Conservation (phyloP, 2,888 invertebrate genomes). For the Leistus spinibarbis region DNA sequence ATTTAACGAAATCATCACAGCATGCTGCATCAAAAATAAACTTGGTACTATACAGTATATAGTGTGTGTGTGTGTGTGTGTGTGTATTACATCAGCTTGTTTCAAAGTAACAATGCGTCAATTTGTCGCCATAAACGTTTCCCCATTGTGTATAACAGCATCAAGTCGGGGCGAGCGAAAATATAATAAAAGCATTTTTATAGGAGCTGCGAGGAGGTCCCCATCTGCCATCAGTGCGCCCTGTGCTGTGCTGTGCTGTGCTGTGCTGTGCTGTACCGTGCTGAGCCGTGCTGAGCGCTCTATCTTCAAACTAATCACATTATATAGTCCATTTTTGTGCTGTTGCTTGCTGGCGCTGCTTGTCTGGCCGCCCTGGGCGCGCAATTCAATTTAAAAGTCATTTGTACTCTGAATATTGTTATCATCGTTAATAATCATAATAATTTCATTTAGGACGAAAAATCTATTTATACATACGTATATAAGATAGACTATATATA, state of each 20-base stretch:
- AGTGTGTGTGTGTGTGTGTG: background rate
- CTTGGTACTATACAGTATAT: conserved; percentile 41
- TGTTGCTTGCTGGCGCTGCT: conserved; percentile 46
- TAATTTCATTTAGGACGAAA: conserved; percentile 57
- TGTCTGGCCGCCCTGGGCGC: conserved; percentile 53
- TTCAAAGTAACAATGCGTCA: conserved; percentile 53
- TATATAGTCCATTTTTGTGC: conserved; percentile 71
- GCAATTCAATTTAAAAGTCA: conserved; percentile 73
- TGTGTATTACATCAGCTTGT: background rate
- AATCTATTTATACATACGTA: conserved; percentile 43
- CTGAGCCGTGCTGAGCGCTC: conserved; percentile 43
- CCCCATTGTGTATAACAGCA: conserved; percentile 50
- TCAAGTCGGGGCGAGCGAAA: conserved; percentile 45
- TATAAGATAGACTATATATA: background rate
- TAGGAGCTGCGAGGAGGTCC: conserved; percentile 50
- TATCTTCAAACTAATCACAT: conserved; percentile 66
- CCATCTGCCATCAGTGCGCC: conserved; percentile 51
- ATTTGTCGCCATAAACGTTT: conserved; percentile 52
- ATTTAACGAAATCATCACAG: conserved; percentile 49
- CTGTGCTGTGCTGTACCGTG: too few relatives aligned
- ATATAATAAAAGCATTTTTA: conserved; percentile 56
- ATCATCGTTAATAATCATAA: conserved; percentile 59
- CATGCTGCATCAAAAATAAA: conserved; percentile 52
- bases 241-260: conserved; percentile 39
- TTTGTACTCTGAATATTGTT: conserved; percentile 63